These are phyloP conservation scores for Holocentrus rufus DNA, from an alignment of 2,797 vertebrate genomes.

Conservation along the genomic window DNA sequence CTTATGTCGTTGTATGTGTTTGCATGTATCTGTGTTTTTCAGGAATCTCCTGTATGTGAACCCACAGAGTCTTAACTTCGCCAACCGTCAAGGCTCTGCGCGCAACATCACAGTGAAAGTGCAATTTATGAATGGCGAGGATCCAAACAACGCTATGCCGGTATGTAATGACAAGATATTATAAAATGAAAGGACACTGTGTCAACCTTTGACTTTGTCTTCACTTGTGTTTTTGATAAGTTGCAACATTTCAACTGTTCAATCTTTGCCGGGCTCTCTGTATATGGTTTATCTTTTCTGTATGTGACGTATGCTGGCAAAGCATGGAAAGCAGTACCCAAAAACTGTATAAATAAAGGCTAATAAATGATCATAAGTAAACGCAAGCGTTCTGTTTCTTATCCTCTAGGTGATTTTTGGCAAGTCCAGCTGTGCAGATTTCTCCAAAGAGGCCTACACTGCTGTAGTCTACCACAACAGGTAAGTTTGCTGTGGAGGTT, in stretches of 20 bases:
- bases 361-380: too few relatives aligned
- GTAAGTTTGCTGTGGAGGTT: conserved; percentile 79
- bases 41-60: conserved; percentile 98
- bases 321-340: neutral
- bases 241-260: too few relatives aligned
- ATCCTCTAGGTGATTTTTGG: conserved; percentile 94
- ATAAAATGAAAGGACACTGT: neutral
- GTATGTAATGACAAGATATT: conserved; percentile 75
- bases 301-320: neutral
- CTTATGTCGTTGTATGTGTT: conserved; percentile 29
- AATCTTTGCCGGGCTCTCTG: too few relatives aligned
- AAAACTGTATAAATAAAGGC: neutral
- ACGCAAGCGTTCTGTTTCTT: neutral
- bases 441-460: conserved; percentile 96
- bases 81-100: conserved; percentile 98
- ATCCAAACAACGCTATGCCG: conserved; percentile 95
- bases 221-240: too few relatives aligned
- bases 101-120: conserved; percentile 99
- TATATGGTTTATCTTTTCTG: neutral
- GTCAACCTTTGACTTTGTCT: neutral
- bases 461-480: conserved; percentile 98
- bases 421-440: conserved; percentile 98
- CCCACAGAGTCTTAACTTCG: conserved; percentile 98
- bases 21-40: conserved; percentile 32
- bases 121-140: conserved; percentile 99